Evolutionary conservation across 2,797 vertebrate species (phyloP).

Genomic region (Halcyon chelicuti): DNA sequence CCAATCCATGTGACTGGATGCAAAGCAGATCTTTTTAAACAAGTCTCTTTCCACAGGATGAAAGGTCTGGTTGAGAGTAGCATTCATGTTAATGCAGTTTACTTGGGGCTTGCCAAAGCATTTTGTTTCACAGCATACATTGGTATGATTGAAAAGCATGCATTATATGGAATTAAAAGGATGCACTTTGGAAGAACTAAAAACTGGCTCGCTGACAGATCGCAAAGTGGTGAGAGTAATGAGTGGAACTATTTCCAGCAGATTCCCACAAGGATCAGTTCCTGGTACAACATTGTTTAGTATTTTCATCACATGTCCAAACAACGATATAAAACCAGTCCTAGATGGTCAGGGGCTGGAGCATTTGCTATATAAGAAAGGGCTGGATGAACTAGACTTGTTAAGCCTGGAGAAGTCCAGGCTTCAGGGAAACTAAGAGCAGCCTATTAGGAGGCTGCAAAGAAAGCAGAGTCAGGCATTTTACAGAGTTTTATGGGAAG

Average conservation of each 20-base stretch:
- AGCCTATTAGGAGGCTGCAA: background rate
- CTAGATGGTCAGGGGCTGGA: background rate
- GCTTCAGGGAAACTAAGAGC: background rate
- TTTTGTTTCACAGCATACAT: constrained; percentile 14
- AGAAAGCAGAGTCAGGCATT: background rate
- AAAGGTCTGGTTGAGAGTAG: background rate
- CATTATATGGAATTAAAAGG: constrained; percentile 60
- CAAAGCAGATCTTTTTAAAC: background rate
- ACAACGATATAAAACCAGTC: background rate
- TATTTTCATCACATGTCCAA: constrained; percentile 56
- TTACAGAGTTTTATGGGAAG: background rate
- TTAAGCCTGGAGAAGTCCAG: background rate
- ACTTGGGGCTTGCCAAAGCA: background rate
- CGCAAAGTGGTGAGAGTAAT: background rate
- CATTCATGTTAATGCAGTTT: background rate
- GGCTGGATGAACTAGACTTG: background rate
- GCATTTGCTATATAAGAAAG: rapidly evolving
- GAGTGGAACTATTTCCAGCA: constrained; percentile 64
- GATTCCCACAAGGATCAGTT: constrained; percentile 73
- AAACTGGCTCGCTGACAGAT: constrained; percentile 56
- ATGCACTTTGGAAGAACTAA: constrained; percentile 40
- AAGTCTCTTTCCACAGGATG: background rate
- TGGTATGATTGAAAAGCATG: constrained; percentile 33
- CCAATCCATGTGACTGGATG: background rate
- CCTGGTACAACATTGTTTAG: constrained; percentile 20